phyloP scores from a whole-genome alignment of 2,888 invertebrate genomes.

The Artemia sinica region DNA sequence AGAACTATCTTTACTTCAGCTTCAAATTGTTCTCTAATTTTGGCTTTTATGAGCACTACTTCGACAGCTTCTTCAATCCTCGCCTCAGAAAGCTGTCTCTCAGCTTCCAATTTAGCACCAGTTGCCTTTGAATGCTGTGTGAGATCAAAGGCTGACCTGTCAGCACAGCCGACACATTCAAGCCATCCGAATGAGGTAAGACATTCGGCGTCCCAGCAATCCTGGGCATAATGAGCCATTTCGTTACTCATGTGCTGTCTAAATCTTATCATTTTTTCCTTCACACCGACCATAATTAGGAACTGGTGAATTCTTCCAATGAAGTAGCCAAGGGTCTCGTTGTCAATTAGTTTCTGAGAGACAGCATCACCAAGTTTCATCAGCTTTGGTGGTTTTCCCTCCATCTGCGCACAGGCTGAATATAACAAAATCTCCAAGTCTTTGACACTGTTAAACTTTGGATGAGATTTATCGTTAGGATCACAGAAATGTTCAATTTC shows the following conservation, averaged over 20 bases:
- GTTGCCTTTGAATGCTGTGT: too few species aligned
- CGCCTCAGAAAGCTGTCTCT: conserved; percentile 72
- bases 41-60: conserved; percentile 62
- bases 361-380: conserved; percentile 78
- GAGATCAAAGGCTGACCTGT: conserved; percentile 91
- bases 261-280: conserved; percentile 67
- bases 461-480: conserved; percentile 64
- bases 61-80: conserved; percentile 57
- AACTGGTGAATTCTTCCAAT: conserved; percentile 88
- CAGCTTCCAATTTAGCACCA: conserved; percentile 72
- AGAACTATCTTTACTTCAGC: conserved; percentile 73
- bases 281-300: conserved; percentile 70
- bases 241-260: conserved; percentile 97
- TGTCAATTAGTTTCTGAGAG: conserved; percentile 60
- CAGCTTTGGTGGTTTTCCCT: conserved; percentile 66
- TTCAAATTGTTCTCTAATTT: conserved; percentile 80
- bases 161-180: conserved; percentile 98
- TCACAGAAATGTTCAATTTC: conserved; percentile 99
- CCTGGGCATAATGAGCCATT: conserved; percentile 99
- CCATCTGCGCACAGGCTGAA: conserved; percentile 93
- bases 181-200: conserved; percentile 95
- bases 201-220: conserved; percentile 99
- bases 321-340: conserved; percentile 93
- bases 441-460: conserved; percentile 64
- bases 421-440: conserved; percentile 63